phyloP scores from a whole-genome alignment of 2,888 invertebrate genomes.

The Hyles lineata region DNA sequence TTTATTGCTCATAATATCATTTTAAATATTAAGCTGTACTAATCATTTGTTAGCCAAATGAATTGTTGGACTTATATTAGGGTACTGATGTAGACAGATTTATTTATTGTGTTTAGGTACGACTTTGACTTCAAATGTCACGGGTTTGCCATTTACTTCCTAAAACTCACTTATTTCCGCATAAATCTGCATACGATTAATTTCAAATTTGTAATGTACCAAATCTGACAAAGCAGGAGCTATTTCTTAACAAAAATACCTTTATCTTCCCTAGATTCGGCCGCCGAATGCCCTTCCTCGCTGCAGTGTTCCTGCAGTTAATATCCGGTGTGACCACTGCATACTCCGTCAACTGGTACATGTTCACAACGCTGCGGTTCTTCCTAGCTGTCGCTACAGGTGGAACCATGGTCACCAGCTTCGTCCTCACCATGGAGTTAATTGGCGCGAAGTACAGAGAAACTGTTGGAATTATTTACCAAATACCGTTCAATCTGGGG shows the following conservation, averaged over 20 bases:
- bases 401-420: slow-evolving; percentile 93
- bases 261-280: slow-evolving; percentile 87
- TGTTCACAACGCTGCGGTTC: slow-evolving; percentile 89
- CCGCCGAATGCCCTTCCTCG: slow-evolving; percentile 89
- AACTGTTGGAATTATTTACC: slow-evolving; percentile 89
- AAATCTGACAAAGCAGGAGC: background rate
- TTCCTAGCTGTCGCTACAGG: slow-evolving; percentile 91
- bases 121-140: background rate
- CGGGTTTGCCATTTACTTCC: background rate
- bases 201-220: background rate
- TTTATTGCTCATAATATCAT: background rate
- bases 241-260: background rate
- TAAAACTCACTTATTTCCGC: background rate
- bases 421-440: slow-evolving; percentile 88
- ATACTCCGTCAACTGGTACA: slow-evolving; percentile 87
- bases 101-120: background rate
- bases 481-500: slow-evolving; percentile 89
- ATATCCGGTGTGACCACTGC: slow-evolving; percentile 89
- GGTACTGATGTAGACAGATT: background rate
- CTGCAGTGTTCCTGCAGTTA: slow-evolving; percentile 90
- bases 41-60: background rate
- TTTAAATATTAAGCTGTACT: background rate
- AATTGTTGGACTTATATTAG: background rate
- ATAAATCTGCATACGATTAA: background rate
- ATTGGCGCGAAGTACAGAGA: slow-evolving; percentile 85